Evolutionary conservation across 2,888 invertebrate species (phyloP).

Genomic region (Macrosoma leucophasiata): DNA sequence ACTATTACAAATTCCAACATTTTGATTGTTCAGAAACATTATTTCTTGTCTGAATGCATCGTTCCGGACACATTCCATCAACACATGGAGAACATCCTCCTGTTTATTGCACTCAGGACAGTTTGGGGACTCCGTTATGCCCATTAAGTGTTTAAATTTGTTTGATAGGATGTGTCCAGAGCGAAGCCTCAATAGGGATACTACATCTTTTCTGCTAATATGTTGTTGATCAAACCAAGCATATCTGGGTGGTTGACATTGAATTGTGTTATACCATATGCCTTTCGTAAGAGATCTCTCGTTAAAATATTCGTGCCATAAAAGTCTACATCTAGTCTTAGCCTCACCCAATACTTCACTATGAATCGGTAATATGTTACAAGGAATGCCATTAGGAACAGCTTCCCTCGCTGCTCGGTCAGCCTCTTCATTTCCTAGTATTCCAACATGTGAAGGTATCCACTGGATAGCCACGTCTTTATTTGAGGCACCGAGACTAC

Average conservation of each 20-base stretch:
- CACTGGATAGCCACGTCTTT: constrained; percentile 9
- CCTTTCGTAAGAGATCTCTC: no score
- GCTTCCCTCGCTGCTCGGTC: constrained; percentile 6
- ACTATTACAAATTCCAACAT: background rate
- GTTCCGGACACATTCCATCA: constrained; percentile 2
- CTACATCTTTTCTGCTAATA: background rate
- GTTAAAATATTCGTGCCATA: no score
- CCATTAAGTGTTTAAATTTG: constrained; percentile 1
- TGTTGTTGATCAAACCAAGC: background rate
- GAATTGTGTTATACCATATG: no score
- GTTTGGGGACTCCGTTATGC: background rate
- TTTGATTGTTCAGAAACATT: no score
- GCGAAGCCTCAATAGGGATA: constrained; percentile 2
- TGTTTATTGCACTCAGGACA: constrained; percentile 1
- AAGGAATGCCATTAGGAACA: background rate
- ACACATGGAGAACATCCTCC: constrained; percentile 1
- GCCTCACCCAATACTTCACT: no score
- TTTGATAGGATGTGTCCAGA: no score
- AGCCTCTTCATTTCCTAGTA: constrained; percentile 9
- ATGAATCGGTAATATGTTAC: no score
- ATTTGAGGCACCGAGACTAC: background rate
- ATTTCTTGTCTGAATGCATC: constrained; percentile 2
- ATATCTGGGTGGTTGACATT: background rate
- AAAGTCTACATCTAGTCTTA: no score
- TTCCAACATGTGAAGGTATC: constrained; percentile 12